Conservation (phyloP, 2,113 vertebrate species). For the Acrocephalus arundinaceus region DNA sequence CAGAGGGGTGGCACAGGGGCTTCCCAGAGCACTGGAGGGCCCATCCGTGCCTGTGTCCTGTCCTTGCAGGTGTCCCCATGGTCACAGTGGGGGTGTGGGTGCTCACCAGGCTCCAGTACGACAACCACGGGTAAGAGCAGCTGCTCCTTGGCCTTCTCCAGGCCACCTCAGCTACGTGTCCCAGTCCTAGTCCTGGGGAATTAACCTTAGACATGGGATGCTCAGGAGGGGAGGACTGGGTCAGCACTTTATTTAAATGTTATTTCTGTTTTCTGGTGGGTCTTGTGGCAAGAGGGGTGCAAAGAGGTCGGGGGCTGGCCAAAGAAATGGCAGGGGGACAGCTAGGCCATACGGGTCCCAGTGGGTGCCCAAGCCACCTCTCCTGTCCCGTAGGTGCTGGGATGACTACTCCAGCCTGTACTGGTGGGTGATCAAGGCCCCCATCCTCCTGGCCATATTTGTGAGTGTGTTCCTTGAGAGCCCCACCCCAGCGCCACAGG, state of each 20-base stretch:
- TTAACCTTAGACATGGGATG: neutral
- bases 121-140: conserved; percentile 68
- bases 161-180: accelerated
- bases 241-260: neutral
- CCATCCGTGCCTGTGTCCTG: neutral
- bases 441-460: conserved; percentile 74
- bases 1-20: too few species aligned
- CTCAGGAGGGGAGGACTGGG: neutral
- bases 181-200: neutral
- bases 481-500: neutral
- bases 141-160: neutral
- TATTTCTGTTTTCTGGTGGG: neutral
- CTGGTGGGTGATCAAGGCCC: conserved; percentile 79
- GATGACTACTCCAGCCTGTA: conserved; percentile 68
- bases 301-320: neutral
- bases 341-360: neutral
- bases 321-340: neutral
- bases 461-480: conserved; percentile 51
- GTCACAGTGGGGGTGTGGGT: conserved; percentile 60
- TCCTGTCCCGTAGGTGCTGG: conserved; percentile 65
- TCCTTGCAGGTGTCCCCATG: conserved; percentile 66
- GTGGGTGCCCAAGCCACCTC: neutral
- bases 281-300: neutral
- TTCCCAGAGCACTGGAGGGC: neutral
- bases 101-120: conserved; percentile 58